phyloP scores from a whole-genome alignment of 2,113 vertebrate species.

The Panurus biarmicus region DNA sequence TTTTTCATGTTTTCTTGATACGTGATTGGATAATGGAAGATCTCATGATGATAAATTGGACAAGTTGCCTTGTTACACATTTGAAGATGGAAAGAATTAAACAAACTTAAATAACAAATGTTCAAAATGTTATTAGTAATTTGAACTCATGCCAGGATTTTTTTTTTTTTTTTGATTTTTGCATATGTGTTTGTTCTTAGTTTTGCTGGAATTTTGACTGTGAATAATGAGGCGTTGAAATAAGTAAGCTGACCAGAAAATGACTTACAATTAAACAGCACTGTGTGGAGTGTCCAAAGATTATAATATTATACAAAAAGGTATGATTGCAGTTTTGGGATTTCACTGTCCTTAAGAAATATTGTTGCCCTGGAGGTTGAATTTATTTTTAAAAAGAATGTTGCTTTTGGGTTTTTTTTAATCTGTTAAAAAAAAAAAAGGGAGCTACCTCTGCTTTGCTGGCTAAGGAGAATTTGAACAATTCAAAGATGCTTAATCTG shows the following conservation, averaged over 20 bases:
- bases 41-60: constrained; percentile 41
- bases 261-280: neutral
- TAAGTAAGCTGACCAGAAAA: constrained; percentile 59
- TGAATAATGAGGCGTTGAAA: constrained; percentile 59
- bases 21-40: constrained; percentile 19
- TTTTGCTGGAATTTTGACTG: constrained; percentile 64
- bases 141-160: constrained; percentile 45
- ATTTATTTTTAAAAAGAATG: neutral
- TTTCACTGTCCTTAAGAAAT: neutral
- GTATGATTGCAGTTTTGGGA: neutral
- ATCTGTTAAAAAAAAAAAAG: neutral
- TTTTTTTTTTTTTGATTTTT: constrained; percentile 35
- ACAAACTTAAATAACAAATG: constrained; percentile 72
- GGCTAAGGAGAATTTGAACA: neutral
- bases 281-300: neutral
- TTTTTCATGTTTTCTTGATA: constrained; percentile 53
- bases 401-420: neutral
- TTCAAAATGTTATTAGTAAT: constrained; percentile 70
- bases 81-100: constrained; percentile 63
- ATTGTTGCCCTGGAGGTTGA: neutral
- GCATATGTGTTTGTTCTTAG: constrained; percentile 62
- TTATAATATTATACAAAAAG: neutral
- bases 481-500: neutral
- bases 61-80: constrained; percentile 48
- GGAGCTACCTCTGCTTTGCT: neutral